Base-by-base conservation (phyloP, 2,888 invertebrate species). In the Perizoma affinitatum region DNA sequence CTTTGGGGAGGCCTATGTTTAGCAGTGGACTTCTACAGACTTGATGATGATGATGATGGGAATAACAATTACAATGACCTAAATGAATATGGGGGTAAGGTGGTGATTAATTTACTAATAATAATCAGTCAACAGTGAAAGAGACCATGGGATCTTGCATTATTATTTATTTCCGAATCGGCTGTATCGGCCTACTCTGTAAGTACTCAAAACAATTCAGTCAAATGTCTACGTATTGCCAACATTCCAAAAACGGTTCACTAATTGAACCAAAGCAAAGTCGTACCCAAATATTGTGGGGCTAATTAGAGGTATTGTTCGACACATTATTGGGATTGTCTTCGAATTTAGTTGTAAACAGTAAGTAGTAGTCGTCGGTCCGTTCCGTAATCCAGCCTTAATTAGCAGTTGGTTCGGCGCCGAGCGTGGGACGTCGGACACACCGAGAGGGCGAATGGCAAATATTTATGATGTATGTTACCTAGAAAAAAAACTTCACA, bases 351-450 rank as follows among this genome's bases (percentile, higher is more conserved):
- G 86, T 83, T 84, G 88, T 86, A 84, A 87, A 87, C 88, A 86
- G 85, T 83, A 85, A 89, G 87, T 83, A 86, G 84, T 79, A 76
- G 82, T 76, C 80, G 82, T 77, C 80, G 82, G 83, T 79, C 80
- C 76, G 85, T 82, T 80, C 84, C 77, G 87, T 91, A 91, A 91
- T 91, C 91, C 90, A 74, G 80, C 79, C 83, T 86, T 92, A 90
- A 92, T 92, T 92, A 92, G 86, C 84, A 86, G 87, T 83, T 82
- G 84, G 84, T 84, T 78, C 81, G 78, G 79, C 80, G 78, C 69
- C 55, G 58, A 50, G 59, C 58, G 50, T 58, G 70, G 70, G 65
- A 35, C 34, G 47, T 49, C 52, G 57, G 75, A 83, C 82, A 82
- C 75, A 84, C 80, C 59, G 79, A 0, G 34, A 43, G 6, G 34